Base-by-base conservation (phyloP, 1,140 invertebrate genomes). In the Neodiprion pinetum region DNA sequence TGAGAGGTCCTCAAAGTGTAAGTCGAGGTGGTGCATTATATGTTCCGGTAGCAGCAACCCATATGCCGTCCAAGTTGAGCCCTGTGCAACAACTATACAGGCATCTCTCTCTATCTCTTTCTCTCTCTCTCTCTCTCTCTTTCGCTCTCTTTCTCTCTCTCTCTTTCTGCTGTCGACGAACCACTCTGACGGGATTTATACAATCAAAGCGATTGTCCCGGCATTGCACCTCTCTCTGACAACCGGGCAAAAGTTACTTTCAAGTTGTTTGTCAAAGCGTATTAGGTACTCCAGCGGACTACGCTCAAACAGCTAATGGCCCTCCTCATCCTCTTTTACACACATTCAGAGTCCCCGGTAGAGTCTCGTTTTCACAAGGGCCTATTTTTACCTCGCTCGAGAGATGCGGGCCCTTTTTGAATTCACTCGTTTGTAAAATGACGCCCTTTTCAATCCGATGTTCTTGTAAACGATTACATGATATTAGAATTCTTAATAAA, bases 121-220 rank as follows among this genome's bases (percentile, higher is more conserved):
- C 17, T 17, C 17, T 61, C 53, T 61, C 28, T 61, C 53, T 61
- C 28, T 28, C 28, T 40, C 28, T 40, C 1, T 28, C 5, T 28
- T 2, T 28, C 28, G 0, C 28, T 40, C 1, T 40, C 28, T 40
- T 1, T 40, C 28, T 40, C 28, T 40, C 28, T 40, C 28, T 40
- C 28, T 40, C 53, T 61, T 9, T 61, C 8, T 4, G 53, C 53
- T 61, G 2, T 40, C 28, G 28, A 40, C 28, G 28, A 5, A 40
- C 28, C 28, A 40, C 28, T 40, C 28, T 40, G 28, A 40, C 28
- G 28, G 28, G 28, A 40, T 40, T 40, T 40, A 40, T 40, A 40
- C 28, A 40, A 40, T 61, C 53, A 61, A 61, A 61, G 53, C 53
- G 53, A 61, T 61, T 61, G 53, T 61, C 53, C 53, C 53, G 28